phyloP scores from a whole-genome alignment of 2,797 vertebrate genomes.

The Pseudotriccus pelzelni region DNA sequence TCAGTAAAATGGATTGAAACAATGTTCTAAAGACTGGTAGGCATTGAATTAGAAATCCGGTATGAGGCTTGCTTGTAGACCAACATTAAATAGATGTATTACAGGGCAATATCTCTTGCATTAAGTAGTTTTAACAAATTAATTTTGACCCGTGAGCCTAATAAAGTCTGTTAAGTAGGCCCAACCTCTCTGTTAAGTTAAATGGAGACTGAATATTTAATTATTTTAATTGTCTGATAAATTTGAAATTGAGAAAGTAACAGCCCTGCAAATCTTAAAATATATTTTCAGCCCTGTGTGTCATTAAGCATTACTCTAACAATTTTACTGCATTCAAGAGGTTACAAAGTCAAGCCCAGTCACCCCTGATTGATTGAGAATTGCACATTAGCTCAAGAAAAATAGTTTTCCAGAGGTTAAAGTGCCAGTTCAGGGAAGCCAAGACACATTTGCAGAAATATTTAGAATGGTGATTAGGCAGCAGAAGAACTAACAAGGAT shows the following conservation, averaged over 20 bases:
- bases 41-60: not conserved
- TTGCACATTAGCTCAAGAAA: conserved; percentile 49
- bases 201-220: conserved; percentile 50
- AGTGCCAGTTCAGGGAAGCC: conserved; percentile 31
- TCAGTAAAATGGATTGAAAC: conserved; percentile 66
- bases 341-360: conserved; percentile 52
- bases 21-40: conserved; percentile 27
- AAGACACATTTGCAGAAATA: conserved; percentile 41
- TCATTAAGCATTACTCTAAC: conserved; percentile 51
- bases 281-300: conserved; percentile 43
- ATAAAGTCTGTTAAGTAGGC: conserved; percentile 28
- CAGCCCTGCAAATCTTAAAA: conserved; percentile 60
- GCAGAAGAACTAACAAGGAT: conserved; percentile 22
- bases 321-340: conserved; percentile 52
- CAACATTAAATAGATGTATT: conserved; percentile 7
- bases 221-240: conserved; percentile 61
- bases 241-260: conserved; percentile 65
- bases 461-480: conserved; percentile 17
- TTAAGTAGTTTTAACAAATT: conserved; percentile 48
- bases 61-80: not conserved
- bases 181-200: conserved; percentile 38
- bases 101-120: not conserved
- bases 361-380: conserved; percentile 45
- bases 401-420: conserved; percentile 55
- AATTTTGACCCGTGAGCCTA: conserved; percentile 53